Conservation (phyloP, 2,888 invertebrate genomes). For the Limenitis camilla region DNA sequence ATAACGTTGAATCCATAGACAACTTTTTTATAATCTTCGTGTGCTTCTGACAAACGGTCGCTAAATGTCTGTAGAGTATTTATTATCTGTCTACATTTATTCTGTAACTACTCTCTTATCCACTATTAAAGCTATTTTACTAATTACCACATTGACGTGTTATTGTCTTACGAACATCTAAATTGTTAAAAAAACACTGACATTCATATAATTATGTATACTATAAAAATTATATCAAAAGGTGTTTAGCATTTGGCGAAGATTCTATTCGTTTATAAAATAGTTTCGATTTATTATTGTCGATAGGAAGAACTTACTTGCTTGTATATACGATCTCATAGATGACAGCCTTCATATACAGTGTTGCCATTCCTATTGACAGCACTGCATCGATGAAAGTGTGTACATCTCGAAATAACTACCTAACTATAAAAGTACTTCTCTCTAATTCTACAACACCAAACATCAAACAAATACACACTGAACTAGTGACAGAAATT, state of each 20-base stretch:
- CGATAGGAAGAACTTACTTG: background rate
- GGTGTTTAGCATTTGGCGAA: background rate
- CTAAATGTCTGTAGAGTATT: too few species aligned
- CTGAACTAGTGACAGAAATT: background rate
- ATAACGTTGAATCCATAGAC: too few species aligned
- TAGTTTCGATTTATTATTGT: background rate
- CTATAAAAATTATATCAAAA: conserved; percentile 12
- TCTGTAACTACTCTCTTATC: conserved; percentile 34
- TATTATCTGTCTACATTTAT: background rate
- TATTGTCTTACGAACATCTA: conserved; percentile 8
- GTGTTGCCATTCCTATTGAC: background rate
- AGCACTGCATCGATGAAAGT: conserved; percentile 5
- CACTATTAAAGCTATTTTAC: conserved; percentile 69
- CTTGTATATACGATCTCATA: background rate
- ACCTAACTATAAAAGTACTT: conserved; percentile 67
- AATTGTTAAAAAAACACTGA: background rate
- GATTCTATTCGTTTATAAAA: background rate
- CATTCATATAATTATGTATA: background rate
- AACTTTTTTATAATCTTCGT: too few species aligned
- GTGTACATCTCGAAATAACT: conserved; percentile 31
- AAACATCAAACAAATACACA: conserved; percentile 62
- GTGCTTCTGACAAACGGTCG: too few species aligned
- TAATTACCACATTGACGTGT: conserved; percentile 39
- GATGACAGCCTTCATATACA: conserved; percentile 1
- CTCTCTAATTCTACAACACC: conserved; percentile 63